Conservation (phyloP, 2,888 invertebrate genomes). For the Kryphioiulus occultus region DNA sequence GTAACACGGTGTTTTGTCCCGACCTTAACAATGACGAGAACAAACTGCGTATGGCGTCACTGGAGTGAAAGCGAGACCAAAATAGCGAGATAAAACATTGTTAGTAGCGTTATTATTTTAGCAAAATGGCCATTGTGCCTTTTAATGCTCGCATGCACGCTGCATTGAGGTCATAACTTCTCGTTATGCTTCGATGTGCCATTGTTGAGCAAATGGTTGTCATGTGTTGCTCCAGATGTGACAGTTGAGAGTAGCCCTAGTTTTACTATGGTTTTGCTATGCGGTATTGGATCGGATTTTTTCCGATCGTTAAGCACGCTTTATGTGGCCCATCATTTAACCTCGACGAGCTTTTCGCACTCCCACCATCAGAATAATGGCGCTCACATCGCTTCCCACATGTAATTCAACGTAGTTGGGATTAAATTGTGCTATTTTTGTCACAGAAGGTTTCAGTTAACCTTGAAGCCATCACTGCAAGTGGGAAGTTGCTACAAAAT, state of each 20-base stretch:
- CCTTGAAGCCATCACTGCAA: too few relatives aligned
- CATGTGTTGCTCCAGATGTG: not conserved
- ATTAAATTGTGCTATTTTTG: too few relatives aligned
- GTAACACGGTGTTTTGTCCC: not conserved
- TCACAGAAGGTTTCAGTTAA: too few relatives aligned
- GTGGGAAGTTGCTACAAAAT: too few relatives aligned
- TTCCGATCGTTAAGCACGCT: too few relatives aligned
- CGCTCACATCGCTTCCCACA: not conserved
- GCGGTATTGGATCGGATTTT: too few relatives aligned
- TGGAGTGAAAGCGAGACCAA: not conserved
- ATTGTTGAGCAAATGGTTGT: not conserved
- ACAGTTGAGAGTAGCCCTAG: not conserved
- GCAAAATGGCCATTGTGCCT: not conserved
- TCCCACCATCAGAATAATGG: not conserved
- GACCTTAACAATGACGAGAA: not conserved
- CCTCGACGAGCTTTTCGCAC: not conserved
- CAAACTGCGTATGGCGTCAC: not conserved
- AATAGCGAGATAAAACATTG: not conserved
- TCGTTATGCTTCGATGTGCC: not conserved
- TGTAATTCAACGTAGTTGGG: too few relatives aligned
- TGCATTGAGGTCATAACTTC: not conserved
- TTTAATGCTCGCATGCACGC: not conserved
- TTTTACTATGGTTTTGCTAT: too few relatives aligned
- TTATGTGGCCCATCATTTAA: too few relatives aligned
- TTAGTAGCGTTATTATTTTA: slow-evolving; percentile 14